phyloP scores from a whole-genome alignment of 2,888 invertebrate genomes.

The Drosophila rubida region DNA sequence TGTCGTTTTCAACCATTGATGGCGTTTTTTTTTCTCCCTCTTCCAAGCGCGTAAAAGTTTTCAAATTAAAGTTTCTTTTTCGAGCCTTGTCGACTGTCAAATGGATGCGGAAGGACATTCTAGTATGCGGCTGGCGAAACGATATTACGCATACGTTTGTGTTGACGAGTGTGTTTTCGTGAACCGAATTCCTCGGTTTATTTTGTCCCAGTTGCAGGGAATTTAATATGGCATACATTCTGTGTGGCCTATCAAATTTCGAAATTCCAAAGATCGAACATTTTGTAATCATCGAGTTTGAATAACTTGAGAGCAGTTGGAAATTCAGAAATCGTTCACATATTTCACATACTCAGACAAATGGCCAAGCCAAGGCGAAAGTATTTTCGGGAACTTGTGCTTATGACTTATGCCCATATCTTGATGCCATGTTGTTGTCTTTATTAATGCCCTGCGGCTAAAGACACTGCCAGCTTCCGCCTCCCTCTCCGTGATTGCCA shows the following conservation, averaged over 20 bases:
- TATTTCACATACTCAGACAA: constrained; percentile 23
- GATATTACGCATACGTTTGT: constrained; percentile 19
- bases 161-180: not conserved
- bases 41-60: constrained; percentile 64
- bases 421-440: constrained; percentile 62
- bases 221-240: not conserved
- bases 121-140: constrained; percentile 12
- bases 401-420: constrained; percentile 56
- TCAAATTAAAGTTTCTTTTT: constrained; percentile 74
- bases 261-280: constrained; percentile 7
- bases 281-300: constrained; percentile 1
- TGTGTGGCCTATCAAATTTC: not conserved
- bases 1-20: constrained; percentile 58
- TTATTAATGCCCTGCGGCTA: constrained; percentile 76
- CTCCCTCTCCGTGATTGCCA: not conserved
- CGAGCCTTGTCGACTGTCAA: constrained; percentile 57
- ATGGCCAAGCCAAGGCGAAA: constrained; percentile 26
- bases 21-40: constrained; percentile 18
- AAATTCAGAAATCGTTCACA: constrained; percentile 14
- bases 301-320: not conserved
- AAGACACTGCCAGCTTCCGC: constrained; percentile 24
- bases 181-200: not conserved
- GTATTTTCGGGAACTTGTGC: constrained; percentile 35
- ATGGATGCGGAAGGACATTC: constrained; percentile 40
- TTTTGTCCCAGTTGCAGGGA: not conserved